Evolutionary conservation across 2,797 vertebrate genomes (phyloP), one percentile per base, ranked within the genome.

Genomic region (Sandelia bainsii): DNA sequence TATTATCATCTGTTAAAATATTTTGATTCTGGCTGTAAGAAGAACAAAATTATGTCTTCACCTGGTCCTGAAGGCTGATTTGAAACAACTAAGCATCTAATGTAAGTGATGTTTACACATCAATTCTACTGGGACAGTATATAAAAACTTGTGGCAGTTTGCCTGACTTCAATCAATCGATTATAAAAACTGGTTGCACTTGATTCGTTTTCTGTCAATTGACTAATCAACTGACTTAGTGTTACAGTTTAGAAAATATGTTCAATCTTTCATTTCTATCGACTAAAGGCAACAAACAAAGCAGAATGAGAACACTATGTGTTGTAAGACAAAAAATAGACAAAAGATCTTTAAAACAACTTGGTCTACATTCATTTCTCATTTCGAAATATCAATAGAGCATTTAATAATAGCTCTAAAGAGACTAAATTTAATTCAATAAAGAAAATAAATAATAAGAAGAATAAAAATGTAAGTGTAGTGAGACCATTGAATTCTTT

Each of bases 311-410:
- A 5, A 13, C n/a, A 17, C 9, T 42, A 13, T 29, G 27, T 29
- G 34, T 34, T 8, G 10, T 8, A 34, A 34, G 9, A 34, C 10
- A 8, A 34, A 34, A 34, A 34, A 8, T 34, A 34, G 10, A 8
- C 10, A 34, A 34, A 11, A 34, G 8, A 34, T 40, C 4, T 14
- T 40, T 29, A 6, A 40, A 23, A 56, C 1, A 1, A 20, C n/a
- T 23, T 22, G 34, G 37, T 46, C 27, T 22, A 20, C 9, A 63
- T 66, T 62, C 25, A 57, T 44, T 57, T 72, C 5, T 63, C n/a
- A 63, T 54, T 32, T 42, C 44, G 2, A 48, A 71, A 52, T 40
- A 59, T 70, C 23, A 50, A 34, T 13, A 32, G 25, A 10, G 32
- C 6, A 39, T 39, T 14, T 34, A 46, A 57, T 13, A 0, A 19